These are phyloP conservation scores for Rotaria magnacalcarata DNA, from an alignment of 2,888 invertebrate species.

Conservation along the genomic window DNA sequence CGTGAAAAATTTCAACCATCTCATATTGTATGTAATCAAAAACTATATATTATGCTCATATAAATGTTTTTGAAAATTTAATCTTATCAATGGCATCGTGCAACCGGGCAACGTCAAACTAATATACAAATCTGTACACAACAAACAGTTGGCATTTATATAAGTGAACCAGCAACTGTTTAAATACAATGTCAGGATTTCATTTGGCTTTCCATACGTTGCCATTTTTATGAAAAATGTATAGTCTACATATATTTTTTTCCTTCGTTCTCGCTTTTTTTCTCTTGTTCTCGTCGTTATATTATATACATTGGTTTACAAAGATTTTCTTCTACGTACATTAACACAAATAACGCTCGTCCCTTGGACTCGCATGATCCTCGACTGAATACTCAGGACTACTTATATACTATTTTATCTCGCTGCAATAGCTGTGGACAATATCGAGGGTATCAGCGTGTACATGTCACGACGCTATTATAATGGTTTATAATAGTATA, in stretches of 20 bases:
- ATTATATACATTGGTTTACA: neutral
- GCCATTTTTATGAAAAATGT: neutral
- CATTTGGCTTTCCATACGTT: neutral
- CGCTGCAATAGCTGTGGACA: too few relatives aligned
- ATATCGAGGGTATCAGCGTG: too few relatives aligned
- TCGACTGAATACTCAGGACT: too few relatives aligned
- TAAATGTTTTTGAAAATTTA: neutral
- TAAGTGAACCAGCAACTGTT: constrained; percentile 14
- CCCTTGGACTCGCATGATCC: too few relatives aligned
- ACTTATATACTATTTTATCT: too few relatives aligned
- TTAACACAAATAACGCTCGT: constrained; percentile 8
- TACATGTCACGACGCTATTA: too few relatives aligned
- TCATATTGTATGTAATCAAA: neutral
- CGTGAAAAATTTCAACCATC: neutral
- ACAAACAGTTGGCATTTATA: neutral
- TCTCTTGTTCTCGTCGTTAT: neutral
- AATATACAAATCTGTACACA: neutral
- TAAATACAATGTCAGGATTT: neutral
- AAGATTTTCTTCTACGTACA: neutral
- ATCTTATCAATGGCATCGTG: neutral
- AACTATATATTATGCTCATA: too few relatives aligned
- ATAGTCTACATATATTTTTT: neutral
- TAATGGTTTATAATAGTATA: too few relatives aligned
- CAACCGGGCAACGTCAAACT: neutral
- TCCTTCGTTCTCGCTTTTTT: neutral